Evolutionary conservation across 2,797 vertebrate genomes (phyloP), one percentile per base, ranked within the genome.

Genomic region (Malacoctenus gilli): DNA sequence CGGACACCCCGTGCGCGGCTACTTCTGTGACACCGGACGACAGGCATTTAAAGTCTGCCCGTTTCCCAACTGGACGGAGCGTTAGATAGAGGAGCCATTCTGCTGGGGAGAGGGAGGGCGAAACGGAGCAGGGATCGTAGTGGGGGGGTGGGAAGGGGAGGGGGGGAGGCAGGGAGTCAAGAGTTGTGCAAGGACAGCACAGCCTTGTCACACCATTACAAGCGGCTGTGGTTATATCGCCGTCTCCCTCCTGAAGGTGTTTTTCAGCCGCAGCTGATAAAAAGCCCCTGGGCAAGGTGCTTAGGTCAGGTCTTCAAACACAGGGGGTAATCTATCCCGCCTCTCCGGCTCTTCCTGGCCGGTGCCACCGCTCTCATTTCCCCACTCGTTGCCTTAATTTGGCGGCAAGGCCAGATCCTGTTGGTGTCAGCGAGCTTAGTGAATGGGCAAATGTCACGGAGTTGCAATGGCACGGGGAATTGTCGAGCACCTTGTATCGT

Each of bases 261-360:
- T 92, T 89, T 85, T 90, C 91, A 88, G 79, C 86, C 88, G 82
- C 91, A 86, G 88, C 84, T 89, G 92, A 92, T 92, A 92, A 92
- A 91, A 91, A 85, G 72, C 88, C 86, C 87, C 73, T 72, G 80
- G 80, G 81, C 81, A 84, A 94, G 89, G 83, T 92, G 88, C 92
- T 94, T 92, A 94, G 89, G 89, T 94, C 89, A 92, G 91, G 90
- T 80, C 83, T 93, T 94, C 94, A 85, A 87, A 94, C 92, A 92
- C 86, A 92, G 89, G 68, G 83, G 85, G 87, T 91, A 90, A 91
- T 91, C 86, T 80, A 87, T 88, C 85, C 85, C 73, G 65, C 85
- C 87, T 92, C 88, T 91, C 69, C 50, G 82, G 89, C 75, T 87
- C 87, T 87, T 85, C 88, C 86, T 79, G 67, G 77, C 76, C 23